Conservation (phyloP, 2,888 invertebrate genomes). For the Drosophila pseudotakahashii region DNA sequence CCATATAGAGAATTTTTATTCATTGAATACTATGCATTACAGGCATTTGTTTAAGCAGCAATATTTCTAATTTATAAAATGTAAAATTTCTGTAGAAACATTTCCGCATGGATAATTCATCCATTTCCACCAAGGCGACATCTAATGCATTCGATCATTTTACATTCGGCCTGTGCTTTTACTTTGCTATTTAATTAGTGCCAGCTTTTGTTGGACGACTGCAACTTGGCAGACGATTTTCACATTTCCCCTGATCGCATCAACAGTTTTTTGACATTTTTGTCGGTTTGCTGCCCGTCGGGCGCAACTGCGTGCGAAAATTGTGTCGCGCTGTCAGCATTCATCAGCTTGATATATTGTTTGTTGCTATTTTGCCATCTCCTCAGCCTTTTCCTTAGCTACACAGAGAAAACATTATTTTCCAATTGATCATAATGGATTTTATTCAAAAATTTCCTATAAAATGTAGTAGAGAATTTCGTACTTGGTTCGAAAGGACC, state of each 20-base stretch:
- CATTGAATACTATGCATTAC: too few species aligned
- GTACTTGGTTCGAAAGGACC: too few species aligned
- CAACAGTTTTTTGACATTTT: conserved; percentile 58
- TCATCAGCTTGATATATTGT: conserved; percentile 59
- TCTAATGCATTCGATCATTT: conserved; percentile 12
- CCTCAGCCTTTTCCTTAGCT: background rate
- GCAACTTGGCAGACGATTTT: conserved; percentile 46
- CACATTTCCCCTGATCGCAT: conserved; percentile 40
- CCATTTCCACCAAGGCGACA: conserved; percentile 11
- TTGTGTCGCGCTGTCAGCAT: conserved; percentile 48
- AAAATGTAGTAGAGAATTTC: too few species aligned
- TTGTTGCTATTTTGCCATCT: conserved; percentile 32
- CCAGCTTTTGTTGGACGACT: conserved; percentile 38
- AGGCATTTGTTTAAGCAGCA: too few species aligned
- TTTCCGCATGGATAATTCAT: conserved; percentile 29
- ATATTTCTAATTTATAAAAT: too few species aligned
- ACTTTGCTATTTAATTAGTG: conserved; percentile 60
- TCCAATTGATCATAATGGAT: background rate
- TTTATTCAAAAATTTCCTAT: background rate
- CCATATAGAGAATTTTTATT: too few species aligned
- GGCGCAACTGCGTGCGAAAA: conserved; percentile 60
- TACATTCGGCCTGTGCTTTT: conserved; percentile 30
- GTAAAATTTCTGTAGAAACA: background rate
- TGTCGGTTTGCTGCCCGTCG: conserved; percentile 55
- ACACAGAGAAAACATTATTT: conserved; percentile 9